Percentiles rank a stretch among this genome's conserved stretches.
phyloP scores from a whole-genome alignment of 2,888 invertebrate species.

The Stegophylla sp. region DNA sequence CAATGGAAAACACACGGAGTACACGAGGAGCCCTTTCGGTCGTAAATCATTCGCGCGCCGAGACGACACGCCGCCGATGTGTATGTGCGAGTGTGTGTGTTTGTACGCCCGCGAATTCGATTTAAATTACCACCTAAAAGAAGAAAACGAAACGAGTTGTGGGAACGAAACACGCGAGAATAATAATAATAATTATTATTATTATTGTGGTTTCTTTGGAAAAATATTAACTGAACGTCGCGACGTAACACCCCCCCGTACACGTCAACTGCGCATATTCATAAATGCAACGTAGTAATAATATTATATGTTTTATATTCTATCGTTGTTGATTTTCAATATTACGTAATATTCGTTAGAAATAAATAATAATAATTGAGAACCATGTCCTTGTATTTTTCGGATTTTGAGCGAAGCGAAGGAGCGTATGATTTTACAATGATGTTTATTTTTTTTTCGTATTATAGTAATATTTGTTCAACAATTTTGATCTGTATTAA shows the following conservation, averaged over 20 bases:
- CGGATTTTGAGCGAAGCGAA: too few relatives aligned
- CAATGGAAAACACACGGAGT: too few relatives aligned
- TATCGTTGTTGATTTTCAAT: neutral
- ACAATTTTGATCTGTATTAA: too few relatives aligned
- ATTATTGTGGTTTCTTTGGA: neutral
- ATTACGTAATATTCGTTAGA: too few relatives aligned
- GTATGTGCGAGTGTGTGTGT: too few relatives aligned
- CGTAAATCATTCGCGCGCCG: slow-evolving; percentile 29
- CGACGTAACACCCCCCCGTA: neutral
- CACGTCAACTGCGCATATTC: neutral
- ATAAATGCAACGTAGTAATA: neutral
- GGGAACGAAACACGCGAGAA: neutral
- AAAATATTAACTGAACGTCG: neutral
- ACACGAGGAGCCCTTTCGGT: slow-evolving; percentile 35
- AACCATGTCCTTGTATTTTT: too few relatives aligned
- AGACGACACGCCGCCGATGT: too few relatives aligned
- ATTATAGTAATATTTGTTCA: too few relatives aligned
- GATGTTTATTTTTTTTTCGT: too few relatives aligned
- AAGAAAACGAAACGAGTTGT: slow-evolving; percentile 14
- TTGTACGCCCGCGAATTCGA: slow-evolving; percentile 37
- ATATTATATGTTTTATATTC: neutral
- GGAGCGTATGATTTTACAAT: too few relatives aligned
- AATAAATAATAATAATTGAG: too few relatives aligned
- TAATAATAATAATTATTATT: neutral
- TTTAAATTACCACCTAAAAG: slow-evolving; percentile 39